Conservation (phyloP, 1,140 invertebrate species). For the Phocides pigmalion region DNA sequence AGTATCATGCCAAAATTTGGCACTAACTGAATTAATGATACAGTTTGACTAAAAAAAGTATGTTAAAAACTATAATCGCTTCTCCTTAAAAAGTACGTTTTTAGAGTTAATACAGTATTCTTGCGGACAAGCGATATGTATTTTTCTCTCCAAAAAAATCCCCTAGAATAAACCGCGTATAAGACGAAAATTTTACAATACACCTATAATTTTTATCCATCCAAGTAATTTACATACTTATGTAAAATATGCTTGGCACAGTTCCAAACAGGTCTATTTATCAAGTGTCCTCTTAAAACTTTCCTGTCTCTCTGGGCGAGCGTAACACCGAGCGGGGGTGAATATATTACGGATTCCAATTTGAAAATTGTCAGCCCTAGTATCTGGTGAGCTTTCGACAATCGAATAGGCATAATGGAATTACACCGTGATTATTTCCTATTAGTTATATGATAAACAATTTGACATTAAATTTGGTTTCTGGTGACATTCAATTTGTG, state of each 20-base stretch:
- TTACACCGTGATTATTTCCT: slow-evolving; percentile 71
- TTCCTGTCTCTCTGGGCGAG: slow-evolving; percentile 32
- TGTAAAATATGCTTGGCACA: slow-evolving; percentile 3
- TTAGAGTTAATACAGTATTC: too few relatives aligned
- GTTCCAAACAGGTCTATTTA: slow-evolving; percentile 9
- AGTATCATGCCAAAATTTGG: too few relatives aligned
- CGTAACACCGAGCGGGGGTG: slow-evolving; percentile 62
- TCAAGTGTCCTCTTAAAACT: slow-evolving; percentile 4
- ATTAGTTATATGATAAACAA: slow-evolving; percentile 77
- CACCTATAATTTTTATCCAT: not conserved
- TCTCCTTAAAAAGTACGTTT: too few relatives aligned
- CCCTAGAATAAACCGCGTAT: not conserved
- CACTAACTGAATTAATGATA: too few relatives aligned
- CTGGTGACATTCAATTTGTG: slow-evolving; percentile 36
- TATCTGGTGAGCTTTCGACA: slow-evolving; percentile 58
- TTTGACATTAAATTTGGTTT: slow-evolving; percentile 46
- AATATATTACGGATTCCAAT: slow-evolving; percentile 79
- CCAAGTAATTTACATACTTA: not conserved
- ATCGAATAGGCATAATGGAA: slow-evolving; percentile 65
- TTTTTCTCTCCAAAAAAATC: not conserved
- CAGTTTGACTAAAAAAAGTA: too few relatives aligned
- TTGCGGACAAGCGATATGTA: too few relatives aligned
- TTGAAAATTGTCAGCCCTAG: slow-evolving; percentile 79
- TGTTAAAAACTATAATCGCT: too few relatives aligned
- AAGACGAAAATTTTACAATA: not conserved